Base-by-base conservation (phyloP, 2,113 vertebrate species). In the Salvator merianae region DNA sequence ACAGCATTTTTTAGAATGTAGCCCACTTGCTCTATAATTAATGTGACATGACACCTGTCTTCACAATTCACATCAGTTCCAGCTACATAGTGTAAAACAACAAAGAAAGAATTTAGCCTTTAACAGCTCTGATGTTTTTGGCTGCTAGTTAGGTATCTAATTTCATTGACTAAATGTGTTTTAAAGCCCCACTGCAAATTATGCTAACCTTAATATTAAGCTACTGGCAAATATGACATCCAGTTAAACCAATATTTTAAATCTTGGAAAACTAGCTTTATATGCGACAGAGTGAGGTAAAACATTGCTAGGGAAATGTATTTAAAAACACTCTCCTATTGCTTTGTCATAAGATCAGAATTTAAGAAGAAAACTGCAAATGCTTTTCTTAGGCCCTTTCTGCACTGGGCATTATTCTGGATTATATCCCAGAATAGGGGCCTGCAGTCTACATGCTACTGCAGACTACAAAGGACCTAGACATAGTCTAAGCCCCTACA, bases 11-110 rank as follows among this genome's bases (percentile, higher is more conserved):
- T 38, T 71, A 50, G 50, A 83, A 73, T n/a, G 53, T 77, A 84
- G 62, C 18, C 26, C 80, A 79, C 20, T 5, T 24, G 36, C 78
- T 88, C 50, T 76, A 30, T 38, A 65, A 22, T 43, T 3, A 7
- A 40, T 73, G 34, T 83, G 68, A 79, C 36, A 26, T 9, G 79
- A 88, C 34, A 73, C 74, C 79, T 79, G 74, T 79, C 69, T 66
- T 78, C 1, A 4, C 8, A 73, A 43, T 55, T 83, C 34, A 47
- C 28, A 83, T 77, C 88, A 38, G 30, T 84, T 40, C 18, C 32
- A 13, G 74, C 24, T 71, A 59, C 62, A 73, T 5, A 4, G 10
- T 22, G 43, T 75, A 84, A 88, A 84, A 85, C 16, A 84, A 7
- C 9, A 40, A 10, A 71, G 71, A 7, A 59, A 32, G 43, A 81